Base-by-base conservation (phyloP, 2,113 vertebrate species). In the Kryptolebias marmoratus region DNA sequence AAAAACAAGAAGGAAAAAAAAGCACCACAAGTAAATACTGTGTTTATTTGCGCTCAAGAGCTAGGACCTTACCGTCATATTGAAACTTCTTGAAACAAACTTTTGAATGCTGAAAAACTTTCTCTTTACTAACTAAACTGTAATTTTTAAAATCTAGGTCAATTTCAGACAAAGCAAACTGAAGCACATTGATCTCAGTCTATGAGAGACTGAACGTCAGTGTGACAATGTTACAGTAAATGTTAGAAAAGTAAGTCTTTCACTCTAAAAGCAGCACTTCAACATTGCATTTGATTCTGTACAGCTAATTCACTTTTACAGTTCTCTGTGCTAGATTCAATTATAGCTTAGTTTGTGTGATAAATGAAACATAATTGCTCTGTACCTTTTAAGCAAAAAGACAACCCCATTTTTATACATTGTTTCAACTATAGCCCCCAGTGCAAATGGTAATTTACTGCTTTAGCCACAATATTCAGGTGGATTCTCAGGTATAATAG, bases 401-500 rank as follows among this genome's bases (percentile, higher is more conserved):
- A 55, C 28, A 31, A 50, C 30, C 15, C 54, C 14, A 55, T 28
- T 14, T 48, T 22, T 39, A 61, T 49, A 42, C 45, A 71, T 2
- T 64, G 42, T 56, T 59, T 27, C n/a, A 60, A 30, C 22, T 11
- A 47, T 15, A 18, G 16, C 58, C 71, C 15, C 52, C 31, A 59
- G 22, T 36, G 39, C 22, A 54, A 27, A 48, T 32, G 27, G 50
- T 61, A 32, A 67, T 77, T 65, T 70, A 54, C 54, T 44, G 72
- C 57, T 63, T 36, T 45, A 44, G 63, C 78, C 30, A 15, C 9
- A 58, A 52, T 27, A 59, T 64, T 44, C 63, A 57, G 69, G 58
- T 53, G 12, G 64, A 61, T 7, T 79, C 62, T 73, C 80, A 81
- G 70, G 80, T 73, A 75, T 16, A 73, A 76, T 36, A 72, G 80